phyloP scores from a whole-genome alignment of 2,113 vertebrate genomes.

The Pao palembangensis region DNA sequence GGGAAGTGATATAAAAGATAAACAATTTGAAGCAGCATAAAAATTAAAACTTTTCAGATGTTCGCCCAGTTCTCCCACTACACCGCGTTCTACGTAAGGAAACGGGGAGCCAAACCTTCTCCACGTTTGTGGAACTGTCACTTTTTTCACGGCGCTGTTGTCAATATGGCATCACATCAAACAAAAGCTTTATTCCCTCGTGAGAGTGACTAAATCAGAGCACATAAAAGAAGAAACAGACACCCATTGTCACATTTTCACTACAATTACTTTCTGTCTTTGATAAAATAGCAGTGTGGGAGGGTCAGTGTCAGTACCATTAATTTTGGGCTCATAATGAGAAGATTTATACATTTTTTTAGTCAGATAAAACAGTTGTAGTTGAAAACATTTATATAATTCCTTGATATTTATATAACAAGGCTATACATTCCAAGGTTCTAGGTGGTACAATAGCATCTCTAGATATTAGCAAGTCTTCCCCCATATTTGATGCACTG shows the following conservation, averaged over 20 bases:
- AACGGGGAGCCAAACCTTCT: not conserved
- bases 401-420: too few species aligned
- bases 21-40: conserved; percentile 17
- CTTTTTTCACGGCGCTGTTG: conserved; percentile 5
- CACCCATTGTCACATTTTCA: not conserved
- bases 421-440: too few species aligned
- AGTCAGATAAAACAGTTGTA: too few species aligned
- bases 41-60: conserved; percentile 6
- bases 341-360: too few species aligned
- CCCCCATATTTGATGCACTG: too few species aligned
- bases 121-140: conserved; percentile 13
- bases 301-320: too few species aligned
- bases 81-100: conserved; percentile 3
- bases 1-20: conserved; percentile 22
- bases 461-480: too few species aligned
- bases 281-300: too few species aligned
- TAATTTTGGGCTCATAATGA: too few species aligned
- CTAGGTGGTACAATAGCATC: too few species aligned
- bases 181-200: conserved; percentile 13
- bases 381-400: too few species aligned
- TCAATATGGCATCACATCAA: conserved; percentile 28
- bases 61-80: conserved; percentile 11
- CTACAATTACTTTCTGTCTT: not conserved
- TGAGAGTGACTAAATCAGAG: conserved; percentile 14
- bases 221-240: conserved; percentile 6